Conservation (phyloP, 2,797 vertebrate genomes). For the Scolopax rusticola region DNA sequence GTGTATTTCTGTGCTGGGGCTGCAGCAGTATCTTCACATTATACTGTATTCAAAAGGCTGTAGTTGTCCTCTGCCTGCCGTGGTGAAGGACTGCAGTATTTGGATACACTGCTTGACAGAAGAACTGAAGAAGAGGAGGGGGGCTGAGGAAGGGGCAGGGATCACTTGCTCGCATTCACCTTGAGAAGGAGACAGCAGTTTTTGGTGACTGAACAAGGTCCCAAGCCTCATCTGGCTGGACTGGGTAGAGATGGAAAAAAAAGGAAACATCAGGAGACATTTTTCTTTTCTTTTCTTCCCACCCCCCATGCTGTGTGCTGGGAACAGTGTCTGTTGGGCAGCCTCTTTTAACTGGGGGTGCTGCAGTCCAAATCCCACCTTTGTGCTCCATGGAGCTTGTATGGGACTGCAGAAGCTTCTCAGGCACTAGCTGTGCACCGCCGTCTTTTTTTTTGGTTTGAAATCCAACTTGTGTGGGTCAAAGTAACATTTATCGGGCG, state of each 20-base stretch:
- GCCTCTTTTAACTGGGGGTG: neutral
- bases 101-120: neutral
- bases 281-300: neutral
- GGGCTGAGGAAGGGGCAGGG: neutral
- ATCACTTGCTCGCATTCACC: neutral
- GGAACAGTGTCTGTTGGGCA: neutral
- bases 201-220: neutral
- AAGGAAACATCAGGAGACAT: neutral
- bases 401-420: neutral
- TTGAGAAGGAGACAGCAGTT: neutral
- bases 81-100: neutral
- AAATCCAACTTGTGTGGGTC: neutral
- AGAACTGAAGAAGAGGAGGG: neutral
- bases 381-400: fast-evolving
- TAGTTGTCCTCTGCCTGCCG: neutral
- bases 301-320: neutral
- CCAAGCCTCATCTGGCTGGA: neutral
- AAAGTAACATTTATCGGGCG: neutral
- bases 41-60: neutral
- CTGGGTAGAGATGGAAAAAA: neutral
- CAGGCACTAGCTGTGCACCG: fast-evolving
- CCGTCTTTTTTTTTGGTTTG: neutral
- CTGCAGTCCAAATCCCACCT: neutral
- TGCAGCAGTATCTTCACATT: neutral
- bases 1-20: neutral